Evolutionary conservation across 2,888 invertebrate genomes (phyloP).

Genomic region (Eupithecia centaureata): DNA sequence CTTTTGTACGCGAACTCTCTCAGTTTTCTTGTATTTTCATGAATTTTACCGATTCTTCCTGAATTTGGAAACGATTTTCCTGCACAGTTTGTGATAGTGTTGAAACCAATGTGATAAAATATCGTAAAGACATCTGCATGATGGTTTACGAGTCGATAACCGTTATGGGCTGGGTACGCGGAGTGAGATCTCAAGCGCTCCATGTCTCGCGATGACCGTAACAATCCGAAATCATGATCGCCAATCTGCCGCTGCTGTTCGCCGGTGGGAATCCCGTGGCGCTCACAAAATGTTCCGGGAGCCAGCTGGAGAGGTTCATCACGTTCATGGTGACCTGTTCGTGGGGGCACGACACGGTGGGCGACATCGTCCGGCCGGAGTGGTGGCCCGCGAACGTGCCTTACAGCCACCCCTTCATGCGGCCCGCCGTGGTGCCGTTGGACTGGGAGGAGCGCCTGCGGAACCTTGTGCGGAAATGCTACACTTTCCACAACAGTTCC

Average conservation of each 20-base stretch:
- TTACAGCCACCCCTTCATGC: constrained; percentile 86
- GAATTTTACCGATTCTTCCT: constrained; percentile 54
- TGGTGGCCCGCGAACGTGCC: constrained; percentile 89
- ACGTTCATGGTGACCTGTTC: constrained; percentile 91
- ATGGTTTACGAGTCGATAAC: constrained; percentile 65
- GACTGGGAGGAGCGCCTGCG: constrained; percentile 86
- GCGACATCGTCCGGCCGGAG: constrained; percentile 84
- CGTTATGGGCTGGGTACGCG: constrained; percentile 65
- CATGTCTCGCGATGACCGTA: constrained; percentile 74
- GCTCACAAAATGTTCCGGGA: constrained; percentile 84
- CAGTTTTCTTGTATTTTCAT: constrained; percentile 58
- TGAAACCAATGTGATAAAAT: constrained; percentile 21
- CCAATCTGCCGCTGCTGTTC: constrained; percentile 88
- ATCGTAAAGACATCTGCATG: constrained; percentile 24
- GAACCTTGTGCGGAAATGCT: constrained; percentile 87
- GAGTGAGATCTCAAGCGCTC: constrained; percentile 73
- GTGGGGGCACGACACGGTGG: constrained; percentile 85
- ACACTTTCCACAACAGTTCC: constrained; percentile 88
- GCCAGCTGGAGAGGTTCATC: constrained; percentile 87
- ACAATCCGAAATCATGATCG: constrained; percentile 84
- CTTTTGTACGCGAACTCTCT: constrained; percentile 46
- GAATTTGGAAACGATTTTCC: constrained; percentile 18
- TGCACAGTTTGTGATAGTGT: constrained; percentile 15
- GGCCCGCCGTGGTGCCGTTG: constrained; percentile 73
- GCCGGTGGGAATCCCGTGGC: constrained; percentile 89